These are phyloP conservation scores for Salvelinus namaycush DNA, from an alignment of 2,113 vertebrate species.

Conservation along the genomic window DNA sequence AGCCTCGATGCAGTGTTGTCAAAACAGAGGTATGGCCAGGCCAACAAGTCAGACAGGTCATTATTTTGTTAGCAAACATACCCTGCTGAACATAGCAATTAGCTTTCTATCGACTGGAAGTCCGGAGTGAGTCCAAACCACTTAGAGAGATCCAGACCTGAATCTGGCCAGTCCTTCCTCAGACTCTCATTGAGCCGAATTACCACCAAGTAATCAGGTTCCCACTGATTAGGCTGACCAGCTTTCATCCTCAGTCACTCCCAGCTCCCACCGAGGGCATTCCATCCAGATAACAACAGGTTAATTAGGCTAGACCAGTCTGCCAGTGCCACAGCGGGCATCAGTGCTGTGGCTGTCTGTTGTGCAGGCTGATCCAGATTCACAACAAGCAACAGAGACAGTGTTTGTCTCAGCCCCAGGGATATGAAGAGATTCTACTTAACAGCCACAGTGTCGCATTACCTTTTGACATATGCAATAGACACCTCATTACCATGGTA, in stretches of 20 bases:
- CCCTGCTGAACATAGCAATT: conserved; percentile 22
- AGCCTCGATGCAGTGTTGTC: conserved; percentile 21
- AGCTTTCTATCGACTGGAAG: conserved; percentile 9
- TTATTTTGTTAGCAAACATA: conserved; percentile 53
- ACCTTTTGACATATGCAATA: background rate
- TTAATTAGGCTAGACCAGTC: background rate
- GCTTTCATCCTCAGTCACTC: background rate
- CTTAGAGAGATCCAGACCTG: background rate
- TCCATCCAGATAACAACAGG: background rate
- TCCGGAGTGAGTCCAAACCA: background rate
- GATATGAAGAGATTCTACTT: background rate
- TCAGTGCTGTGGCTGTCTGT: background rate
- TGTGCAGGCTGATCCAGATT: background rate
- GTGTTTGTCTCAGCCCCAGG: background rate
- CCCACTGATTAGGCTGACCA: background rate
- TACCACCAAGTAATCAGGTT: background rate
- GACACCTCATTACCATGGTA: background rate
- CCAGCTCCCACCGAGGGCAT: background rate
- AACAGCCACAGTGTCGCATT: background rate
- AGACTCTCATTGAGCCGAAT: background rate
- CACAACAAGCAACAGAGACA: too few species aligned
- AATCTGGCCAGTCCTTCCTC: background rate
- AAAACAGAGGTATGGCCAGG: conserved; percentile 47
- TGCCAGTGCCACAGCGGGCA: background rate
- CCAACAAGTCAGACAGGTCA: conserved; percentile 1